Evolutionary conservation across 2,888 invertebrate genomes (phyloP).

Genomic region (Gari tellinella): DNA sequence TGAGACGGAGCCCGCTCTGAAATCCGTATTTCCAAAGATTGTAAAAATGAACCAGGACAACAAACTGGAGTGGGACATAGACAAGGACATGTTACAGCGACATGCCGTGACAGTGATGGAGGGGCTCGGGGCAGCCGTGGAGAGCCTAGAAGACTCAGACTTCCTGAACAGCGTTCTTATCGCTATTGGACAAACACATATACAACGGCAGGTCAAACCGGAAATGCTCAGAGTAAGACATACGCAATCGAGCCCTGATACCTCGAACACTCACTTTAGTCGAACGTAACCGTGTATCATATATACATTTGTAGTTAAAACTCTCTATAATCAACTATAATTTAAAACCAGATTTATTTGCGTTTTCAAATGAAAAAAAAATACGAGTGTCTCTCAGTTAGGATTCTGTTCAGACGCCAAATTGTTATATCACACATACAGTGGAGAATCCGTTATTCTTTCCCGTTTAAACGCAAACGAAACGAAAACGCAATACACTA

Average conservation of each 20-base stretch:
- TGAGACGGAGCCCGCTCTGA: constrained; percentile 77
- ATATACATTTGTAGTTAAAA: too few species aligned
- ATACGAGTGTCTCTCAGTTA: too few species aligned
- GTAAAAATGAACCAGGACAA: constrained; percentile 76
- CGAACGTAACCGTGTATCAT: too few species aligned
- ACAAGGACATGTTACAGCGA: constrained; percentile 76
- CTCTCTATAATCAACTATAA: too few species aligned
- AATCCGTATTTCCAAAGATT: constrained; percentile 78
- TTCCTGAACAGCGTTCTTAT: constrained; percentile 79
- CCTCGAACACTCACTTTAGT: too few species aligned
- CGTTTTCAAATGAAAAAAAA: too few species aligned
- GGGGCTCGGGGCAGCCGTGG: constrained; percentile 81
- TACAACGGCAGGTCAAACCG: constrained; percentile 76
- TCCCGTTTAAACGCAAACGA: too few species aligned
- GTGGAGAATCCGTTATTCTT: too few species aligned
- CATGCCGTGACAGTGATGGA: constrained; percentile 81
- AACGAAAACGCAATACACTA: too few species aligned
- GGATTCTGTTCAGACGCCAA: too few species aligned
- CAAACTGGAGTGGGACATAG: constrained; percentile 77
- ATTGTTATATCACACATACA: too few species aligned
- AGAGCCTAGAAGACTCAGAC: constrained; percentile 80
- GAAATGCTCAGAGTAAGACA: constrained; percentile 74
- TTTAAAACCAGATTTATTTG: too few species aligned
- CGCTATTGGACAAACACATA: constrained; percentile 80
- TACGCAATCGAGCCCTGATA: background rate